These are phyloP conservation scores for Dendrocincla tyrannina DNA, from an alignment of 2,797 vertebrate genomes.

Conservation along the genomic window DNA sequence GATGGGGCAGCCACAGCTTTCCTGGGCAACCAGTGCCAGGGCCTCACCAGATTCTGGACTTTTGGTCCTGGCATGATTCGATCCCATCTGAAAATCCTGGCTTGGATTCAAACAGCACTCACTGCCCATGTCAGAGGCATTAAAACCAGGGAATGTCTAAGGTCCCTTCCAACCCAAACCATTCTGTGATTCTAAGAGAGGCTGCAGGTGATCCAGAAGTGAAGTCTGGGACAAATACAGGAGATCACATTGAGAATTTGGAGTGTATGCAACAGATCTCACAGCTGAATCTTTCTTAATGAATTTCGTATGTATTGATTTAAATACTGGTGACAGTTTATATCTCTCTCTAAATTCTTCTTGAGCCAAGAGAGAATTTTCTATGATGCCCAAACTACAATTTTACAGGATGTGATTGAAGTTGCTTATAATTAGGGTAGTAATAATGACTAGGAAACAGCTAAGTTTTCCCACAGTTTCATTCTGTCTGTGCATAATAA, in stretches of 20 bases:
- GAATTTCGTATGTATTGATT: neutral
- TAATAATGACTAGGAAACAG: neutral
- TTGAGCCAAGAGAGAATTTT: neutral
- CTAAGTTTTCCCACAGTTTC: neutral
- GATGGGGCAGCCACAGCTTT: neutral
- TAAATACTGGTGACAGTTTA: neutral
- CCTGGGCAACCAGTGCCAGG: rapidly evolving
- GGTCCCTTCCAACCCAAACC: neutral
- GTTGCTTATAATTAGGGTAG: neutral
- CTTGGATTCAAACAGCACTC: neutral
- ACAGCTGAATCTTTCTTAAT: neutral
- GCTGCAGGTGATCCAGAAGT: neutral
- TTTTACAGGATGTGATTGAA: neutral
- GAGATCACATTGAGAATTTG: neutral
- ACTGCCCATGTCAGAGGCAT: neutral
- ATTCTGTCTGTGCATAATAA: neutral
- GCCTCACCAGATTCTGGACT: rapidly evolving
- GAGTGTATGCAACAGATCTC: neutral
- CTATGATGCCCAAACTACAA: neutral
- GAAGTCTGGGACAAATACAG: neutral
- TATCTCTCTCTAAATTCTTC: neutral
- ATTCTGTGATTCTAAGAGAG: neutral
- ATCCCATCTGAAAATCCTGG: neutral
- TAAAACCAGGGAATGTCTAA: neutral
- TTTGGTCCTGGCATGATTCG: neutral